Base-by-base conservation (phyloP, 1,140 invertebrate genomes). In the Matsumurasca onukii region DNA sequence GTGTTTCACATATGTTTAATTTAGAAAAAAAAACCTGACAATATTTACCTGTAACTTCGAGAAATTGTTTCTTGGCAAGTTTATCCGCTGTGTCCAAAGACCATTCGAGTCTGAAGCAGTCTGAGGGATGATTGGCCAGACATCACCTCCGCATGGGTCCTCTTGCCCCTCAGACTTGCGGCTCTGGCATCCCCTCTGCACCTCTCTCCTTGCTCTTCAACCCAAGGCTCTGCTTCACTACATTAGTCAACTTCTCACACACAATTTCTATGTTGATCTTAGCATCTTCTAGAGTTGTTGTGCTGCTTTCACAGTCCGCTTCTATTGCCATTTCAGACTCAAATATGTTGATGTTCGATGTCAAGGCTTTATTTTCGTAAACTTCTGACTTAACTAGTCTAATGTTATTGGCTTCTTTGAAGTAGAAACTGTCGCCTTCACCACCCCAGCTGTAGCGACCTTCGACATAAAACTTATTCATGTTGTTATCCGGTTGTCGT, bases 371-470 rank as follows among this genome's bases (percentile, higher is more conserved):
- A 52, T 39, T 79, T 0, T 79, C 76, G 65, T 81, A 82, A 64
- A 78, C 79, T 66, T 82, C 80, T 0, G 80, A 82, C 3, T 76
- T 74, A 0, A 75, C 77, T 20, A 78, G 76, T 61, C 80, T 75
- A 0, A 69, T 73, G 17, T 76, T 74, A 0, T 57, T 27, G 0
- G 67, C 75, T 45, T 75, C 78, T 31, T 75, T 72, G 17, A 76
- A 52, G 39, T 79, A 81, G 0, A 77, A 77, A 0, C 79, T 77
- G 73, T 89, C 86, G 0, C 86, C 88, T 70, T 90, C 88, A 0
- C 84, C 88, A 73, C 90, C 91, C 91, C 91, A 92, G 70, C 89
- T 91, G 77, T 91, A 90, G 51, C 90, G 82, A 61, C 87, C 88
- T 69, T 82, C 84, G 13, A 84, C 79, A 39, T 81, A 80, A 75